A percentile compares a stretch with the other conserved stretches of the same genome.
Evolutionary conservation across 2,888 invertebrate species (phyloP).

Genomic region (Eristalis arbustorum): DNA sequence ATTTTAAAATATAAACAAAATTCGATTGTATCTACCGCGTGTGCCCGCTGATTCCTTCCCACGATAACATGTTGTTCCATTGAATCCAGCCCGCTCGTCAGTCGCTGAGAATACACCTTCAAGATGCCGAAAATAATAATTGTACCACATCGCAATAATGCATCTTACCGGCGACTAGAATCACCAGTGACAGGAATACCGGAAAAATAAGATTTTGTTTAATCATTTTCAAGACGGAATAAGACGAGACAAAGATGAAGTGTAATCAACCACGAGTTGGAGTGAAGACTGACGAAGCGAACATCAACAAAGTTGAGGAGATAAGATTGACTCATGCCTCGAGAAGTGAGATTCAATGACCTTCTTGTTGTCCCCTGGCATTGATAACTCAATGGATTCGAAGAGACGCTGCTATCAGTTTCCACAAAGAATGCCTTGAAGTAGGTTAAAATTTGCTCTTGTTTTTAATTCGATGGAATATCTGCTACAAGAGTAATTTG

Average conservation of each 20-base stretch:
- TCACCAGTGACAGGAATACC: not conserved
- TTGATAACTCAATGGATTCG: not conserved
- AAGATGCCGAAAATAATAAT: conserved; percentile 9
- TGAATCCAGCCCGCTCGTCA: conserved; percentile 16
- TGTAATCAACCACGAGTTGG: not conserved
- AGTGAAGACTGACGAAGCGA: not conserved
- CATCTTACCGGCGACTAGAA: conserved; percentile 36
- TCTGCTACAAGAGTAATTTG: too few relatives aligned
- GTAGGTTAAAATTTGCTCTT: not conserved
- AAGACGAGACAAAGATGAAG: too few relatives aligned
- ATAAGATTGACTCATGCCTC: not conserved
- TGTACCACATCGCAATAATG: not conserved
- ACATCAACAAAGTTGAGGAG: not conserved
- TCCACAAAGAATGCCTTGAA: not conserved
- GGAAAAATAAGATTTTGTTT: not conserved
- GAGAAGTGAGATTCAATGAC: not conserved
- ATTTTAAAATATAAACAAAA: not conserved
- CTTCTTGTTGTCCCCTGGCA: not conserved
- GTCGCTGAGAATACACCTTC: conserved; percentile 39
- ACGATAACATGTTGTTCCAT: conserved; percentile 50
- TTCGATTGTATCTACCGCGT: conserved; percentile 11
- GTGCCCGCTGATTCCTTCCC: conserved; percentile 31
- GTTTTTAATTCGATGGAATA: too few relatives aligned
- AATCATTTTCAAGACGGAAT: not conserved
- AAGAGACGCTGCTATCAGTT: not conserved